Evolutionary conservation across 2,797 vertebrate species (phyloP).

Genomic region (Falco rusticolus): DNA sequence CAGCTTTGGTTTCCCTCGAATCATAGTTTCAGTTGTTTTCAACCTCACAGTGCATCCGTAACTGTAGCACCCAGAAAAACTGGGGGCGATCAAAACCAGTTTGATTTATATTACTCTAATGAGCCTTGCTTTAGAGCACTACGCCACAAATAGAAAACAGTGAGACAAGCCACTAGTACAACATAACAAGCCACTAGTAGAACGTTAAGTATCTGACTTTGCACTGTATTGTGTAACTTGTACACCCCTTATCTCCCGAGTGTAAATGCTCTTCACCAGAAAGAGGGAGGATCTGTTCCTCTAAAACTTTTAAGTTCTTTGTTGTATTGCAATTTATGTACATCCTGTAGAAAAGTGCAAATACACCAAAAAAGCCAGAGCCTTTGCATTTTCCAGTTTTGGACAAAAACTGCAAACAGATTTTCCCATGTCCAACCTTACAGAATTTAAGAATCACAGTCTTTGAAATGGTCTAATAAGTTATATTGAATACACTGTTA

Average conservation of each 20-base stretch:
- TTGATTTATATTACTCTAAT: neutral
- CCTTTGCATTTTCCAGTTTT: neutral
- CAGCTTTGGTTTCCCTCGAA: neutral
- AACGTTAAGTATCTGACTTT: neutral
- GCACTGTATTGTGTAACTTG: neutral
- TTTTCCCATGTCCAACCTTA: neutral
- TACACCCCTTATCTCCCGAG: conserved; percentile 75
- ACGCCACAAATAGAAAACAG: neutral
- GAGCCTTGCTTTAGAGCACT: neutral
- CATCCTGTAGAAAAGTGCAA: conserved; percentile 67
- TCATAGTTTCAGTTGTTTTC: neutral
- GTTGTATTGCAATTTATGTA: conserved; percentile 71
- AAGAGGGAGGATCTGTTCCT: conserved; percentile 69
- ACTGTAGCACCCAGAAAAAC: neutral
- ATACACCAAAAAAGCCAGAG: neutral
- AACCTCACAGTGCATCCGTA: accelerated
- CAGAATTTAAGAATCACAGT: neutral
- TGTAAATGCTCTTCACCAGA: conserved; percentile 76
- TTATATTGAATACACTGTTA: neutral
- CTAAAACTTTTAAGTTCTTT: conserved; percentile 70
- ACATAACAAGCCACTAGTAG: neutral
- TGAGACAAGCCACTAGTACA: neutral
- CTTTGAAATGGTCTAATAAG: neutral
- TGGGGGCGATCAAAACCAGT: neutral
- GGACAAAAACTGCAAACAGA: neutral